Conservation (phyloP, 2,888 invertebrate species). For the Aphidoletes aphidimyza region DNA sequence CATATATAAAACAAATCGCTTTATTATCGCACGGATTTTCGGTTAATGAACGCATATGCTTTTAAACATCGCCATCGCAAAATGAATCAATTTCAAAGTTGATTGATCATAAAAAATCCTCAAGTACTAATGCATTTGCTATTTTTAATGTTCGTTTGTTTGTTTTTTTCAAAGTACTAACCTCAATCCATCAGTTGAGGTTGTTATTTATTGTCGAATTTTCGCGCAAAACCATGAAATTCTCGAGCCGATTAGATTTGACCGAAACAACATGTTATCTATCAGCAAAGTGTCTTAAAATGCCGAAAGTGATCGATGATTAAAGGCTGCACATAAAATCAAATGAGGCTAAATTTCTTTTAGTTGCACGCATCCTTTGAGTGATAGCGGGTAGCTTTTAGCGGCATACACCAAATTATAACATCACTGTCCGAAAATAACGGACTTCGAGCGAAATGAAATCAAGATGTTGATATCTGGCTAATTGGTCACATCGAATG, state of each 20-base stretch:
- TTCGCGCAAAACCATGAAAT: too few species aligned
- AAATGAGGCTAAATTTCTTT: neutral
- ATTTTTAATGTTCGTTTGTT: neutral
- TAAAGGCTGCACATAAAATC: neutral
- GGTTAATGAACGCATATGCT: neutral
- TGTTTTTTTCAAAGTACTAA: neutral
- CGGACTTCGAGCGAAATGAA: neutral
- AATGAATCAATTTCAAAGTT: neutral
- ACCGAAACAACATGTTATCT: too few species aligned
- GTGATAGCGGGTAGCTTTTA: neutral
- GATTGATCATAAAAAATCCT: neutral
- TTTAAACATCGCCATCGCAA: neutral
- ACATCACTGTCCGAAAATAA: slow-evolving; percentile 22
- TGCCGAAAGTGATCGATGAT: neutral
- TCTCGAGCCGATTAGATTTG: too few species aligned
- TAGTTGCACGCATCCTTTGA: neutral
- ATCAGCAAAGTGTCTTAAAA: too few species aligned
- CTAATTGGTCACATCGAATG: neutral
- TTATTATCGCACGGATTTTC: slow-evolving; percentile 3
- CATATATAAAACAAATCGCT: neutral
- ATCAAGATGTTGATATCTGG: neutral
- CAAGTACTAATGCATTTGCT: slow-evolving; percentile 2
- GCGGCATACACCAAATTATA: neutral
- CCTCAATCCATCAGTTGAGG: slow-evolving; percentile 6
- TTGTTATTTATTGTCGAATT: neutral